Base-by-base conservation (phyloP, 2,888 invertebrate species). In the Smittia aterrima region DNA sequence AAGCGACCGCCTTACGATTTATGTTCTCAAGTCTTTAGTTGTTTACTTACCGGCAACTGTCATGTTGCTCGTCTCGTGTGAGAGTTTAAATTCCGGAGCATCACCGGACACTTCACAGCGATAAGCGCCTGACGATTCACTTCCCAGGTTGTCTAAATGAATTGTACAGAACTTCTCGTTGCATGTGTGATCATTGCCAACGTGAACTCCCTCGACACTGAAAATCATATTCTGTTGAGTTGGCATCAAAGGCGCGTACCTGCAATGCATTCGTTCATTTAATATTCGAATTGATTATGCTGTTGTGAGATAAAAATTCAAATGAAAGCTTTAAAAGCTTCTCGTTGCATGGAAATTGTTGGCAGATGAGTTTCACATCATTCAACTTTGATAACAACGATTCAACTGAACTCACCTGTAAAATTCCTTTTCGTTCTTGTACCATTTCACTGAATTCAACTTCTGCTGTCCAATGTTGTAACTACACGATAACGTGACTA, bases 61-160 rank as follows among this genome's bases (percentile, higher is more conserved):
- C 81, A 88, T 85, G 78, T 87, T 87, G 76, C 84, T 84, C 71
- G 85, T 85, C 77, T 84, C 84, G n/a, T 85, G 85, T 0, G 85
- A 86, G 75, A 87, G 80, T 76, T 86, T 82, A 78, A 88, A 88
- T 75, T 86, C 84, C 6, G 88, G 88, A 1, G 86, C 86, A 80
- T 88, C 87, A 58, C 86, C 86, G 74, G 88, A 88, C 53, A 88
- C 86, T 80, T 88, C 88, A 78, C 88, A 88, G 72, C 86, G 82
- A 79, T 87, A 88, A 32, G 84, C 83, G 16, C 88, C 88, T 27
- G 81, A 80, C 13, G 83, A 82, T 74, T 80, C 81, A 71, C 79
- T 80, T 1, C 80, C 81, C 41, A 81, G 76, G 75, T 81, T 76
- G 68, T 80, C 80, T 64, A 83, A 75, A n/a, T 81, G 82, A 66